A percentile compares a stretch with the other conserved stretches of the same genome.
phyloP scores from a whole-genome alignment of 2,888 invertebrate genomes.

The Gisinianus flammeolus region DNA sequence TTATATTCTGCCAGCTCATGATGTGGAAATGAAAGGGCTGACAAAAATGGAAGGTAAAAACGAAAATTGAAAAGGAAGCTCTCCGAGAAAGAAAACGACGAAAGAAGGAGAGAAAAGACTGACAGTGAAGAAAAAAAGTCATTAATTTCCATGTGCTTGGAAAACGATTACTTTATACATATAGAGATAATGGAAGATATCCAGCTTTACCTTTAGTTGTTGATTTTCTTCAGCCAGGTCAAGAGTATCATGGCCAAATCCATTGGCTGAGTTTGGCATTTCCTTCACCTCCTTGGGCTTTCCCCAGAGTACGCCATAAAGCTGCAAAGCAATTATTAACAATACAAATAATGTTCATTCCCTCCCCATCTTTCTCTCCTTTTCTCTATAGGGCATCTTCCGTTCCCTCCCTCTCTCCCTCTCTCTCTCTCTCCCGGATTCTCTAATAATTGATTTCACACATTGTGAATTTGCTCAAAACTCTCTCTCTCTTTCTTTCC shows the following conservation, averaged over 20 bases:
- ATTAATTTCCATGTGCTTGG: not conserved
- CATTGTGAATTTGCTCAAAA: too few species aligned
- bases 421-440: not conserved
- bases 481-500: too few species aligned
- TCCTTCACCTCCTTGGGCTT: constrained; percentile 52
- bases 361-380: not conserved
- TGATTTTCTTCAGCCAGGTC: constrained; percentile 90
- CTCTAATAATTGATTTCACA: constrained; percentile 6
- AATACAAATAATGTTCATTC: not conserved
- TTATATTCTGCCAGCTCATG: not conserved
- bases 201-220: constrained; percentile 75
- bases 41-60: not conserved
- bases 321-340: constrained; percentile 65
- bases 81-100: not conserved
- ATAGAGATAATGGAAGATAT: not conserved
- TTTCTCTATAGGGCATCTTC: too few species aligned
- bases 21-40: too few species aligned
- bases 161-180: not conserved
- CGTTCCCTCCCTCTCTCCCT: not conserved
- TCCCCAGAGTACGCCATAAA: constrained; percentile 79
- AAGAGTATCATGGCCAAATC: constrained; percentile 65
- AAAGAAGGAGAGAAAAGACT: not conserved
- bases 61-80: not conserved
- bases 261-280: constrained; percentile 56
- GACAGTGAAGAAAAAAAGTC: too few species aligned